Conservation (phyloP, 2,888 invertebrate species). For the Fragum sueziense region DNA sequence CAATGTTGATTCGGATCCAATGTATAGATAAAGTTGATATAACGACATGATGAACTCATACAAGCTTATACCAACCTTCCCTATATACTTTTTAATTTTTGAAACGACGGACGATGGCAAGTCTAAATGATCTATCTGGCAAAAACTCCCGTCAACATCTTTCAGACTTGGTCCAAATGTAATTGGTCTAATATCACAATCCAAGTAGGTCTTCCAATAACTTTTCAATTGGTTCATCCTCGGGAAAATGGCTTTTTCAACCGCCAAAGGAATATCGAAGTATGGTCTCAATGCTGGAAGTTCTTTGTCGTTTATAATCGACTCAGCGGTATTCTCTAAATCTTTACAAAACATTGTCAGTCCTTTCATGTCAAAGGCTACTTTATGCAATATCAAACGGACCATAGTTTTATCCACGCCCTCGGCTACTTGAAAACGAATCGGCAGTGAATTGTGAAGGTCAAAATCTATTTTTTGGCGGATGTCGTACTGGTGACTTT, state of each 20-base stretch:
- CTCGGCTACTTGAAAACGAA: not conserved
- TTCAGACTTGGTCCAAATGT: not conserved
- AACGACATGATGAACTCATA: slow-evolving; percentile 10
- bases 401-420: not conserved
- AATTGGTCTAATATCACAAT: not conserved
- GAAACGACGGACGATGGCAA: not conserved
- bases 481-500: not conserved
- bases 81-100: not conserved
- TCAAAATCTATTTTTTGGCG: not conserved
- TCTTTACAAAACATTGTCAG: slow-evolving; percentile 5
- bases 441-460: not conserved
- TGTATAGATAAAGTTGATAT: slow-evolving; percentile 1
- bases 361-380: not conserved
- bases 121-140: not conserved
- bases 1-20: not conserved
- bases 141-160: not conserved
- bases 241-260: not conserved
- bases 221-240: not conserved
- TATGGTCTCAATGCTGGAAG: not conserved
- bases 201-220: not conserved
- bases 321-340: not conserved
- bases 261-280: not conserved
- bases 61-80: slow-evolving; percentile 3
- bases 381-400: not conserved
- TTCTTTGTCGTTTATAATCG: not conserved